These are phyloP conservation scores for Lasioglossum malachurum DNA, from an alignment of 2,888 invertebrate genomes.

Conservation along the genomic window DNA sequence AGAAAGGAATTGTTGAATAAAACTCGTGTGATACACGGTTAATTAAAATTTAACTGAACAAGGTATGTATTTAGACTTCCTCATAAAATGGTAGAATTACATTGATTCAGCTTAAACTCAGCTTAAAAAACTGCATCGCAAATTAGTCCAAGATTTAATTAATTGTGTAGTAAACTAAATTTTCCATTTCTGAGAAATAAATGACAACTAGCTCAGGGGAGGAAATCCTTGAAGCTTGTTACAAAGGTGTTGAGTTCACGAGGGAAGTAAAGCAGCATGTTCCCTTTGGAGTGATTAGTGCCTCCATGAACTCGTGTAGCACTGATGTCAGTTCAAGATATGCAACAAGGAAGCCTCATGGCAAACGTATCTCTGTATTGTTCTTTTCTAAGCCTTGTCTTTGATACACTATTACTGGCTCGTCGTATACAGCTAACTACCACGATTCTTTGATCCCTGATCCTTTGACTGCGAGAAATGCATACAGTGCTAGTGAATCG, in stretches of 20 bases:
- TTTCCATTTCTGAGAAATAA: not conserved
- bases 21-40: not conserved
- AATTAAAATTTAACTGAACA: not conserved
- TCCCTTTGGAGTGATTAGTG: conserved; percentile 48
- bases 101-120: not conserved
- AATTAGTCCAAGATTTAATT: not conserved
- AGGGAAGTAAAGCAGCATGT: conserved; percentile 12
- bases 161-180: not conserved
- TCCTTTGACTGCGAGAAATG: not conserved
- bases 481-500: not conserved
- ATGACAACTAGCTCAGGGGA: not conserved
- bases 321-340: conserved; percentile 13
- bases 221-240: conserved; percentile 4
- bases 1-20: not conserved
- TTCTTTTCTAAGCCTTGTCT: conserved; percentile 30
- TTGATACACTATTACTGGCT: conserved; percentile 59
- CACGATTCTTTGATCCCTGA: conserved; percentile 41
- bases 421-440: conserved; percentile 43
- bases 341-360: conserved; percentile 9
- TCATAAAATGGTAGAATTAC: not conserved
- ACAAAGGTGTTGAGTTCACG: not conserved
- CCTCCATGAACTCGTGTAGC: conserved; percentile 13
- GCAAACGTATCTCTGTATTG: conserved; percentile 12
- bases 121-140: not conserved
- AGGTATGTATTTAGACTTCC: not conserved